These are phyloP conservation scores for Nothoprocta perdicaria DNA, from an alignment of 2,113 vertebrate species.

Conservation along the genomic window DNA sequence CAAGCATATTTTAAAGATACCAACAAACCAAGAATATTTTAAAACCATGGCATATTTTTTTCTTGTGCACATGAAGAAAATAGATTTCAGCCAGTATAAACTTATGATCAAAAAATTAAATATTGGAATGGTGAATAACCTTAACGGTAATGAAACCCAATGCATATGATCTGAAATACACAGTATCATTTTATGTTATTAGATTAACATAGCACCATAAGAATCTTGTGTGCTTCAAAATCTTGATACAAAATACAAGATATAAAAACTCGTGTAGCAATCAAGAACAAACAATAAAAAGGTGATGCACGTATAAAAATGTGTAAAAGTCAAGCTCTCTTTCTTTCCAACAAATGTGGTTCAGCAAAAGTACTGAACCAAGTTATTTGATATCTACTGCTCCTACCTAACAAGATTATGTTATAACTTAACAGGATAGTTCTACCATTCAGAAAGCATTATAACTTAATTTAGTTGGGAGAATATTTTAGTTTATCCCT, in stretches of 20 bases:
- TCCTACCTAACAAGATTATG: conserved; percentile 38
- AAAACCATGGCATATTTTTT: neutral
- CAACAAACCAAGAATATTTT: neutral
- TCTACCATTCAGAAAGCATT: neutral
- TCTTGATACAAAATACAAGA: neutral
- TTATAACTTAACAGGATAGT: neutral
- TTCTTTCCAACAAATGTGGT: conserved; percentile 7
- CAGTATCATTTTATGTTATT: neutral
- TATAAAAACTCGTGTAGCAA: neutral
- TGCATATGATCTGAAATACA: neutral
- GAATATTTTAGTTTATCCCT: neutral
- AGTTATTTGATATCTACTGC: conserved; percentile 14
- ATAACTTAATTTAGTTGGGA: neutral
- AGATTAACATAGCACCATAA: neutral
- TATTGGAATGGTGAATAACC: neutral
- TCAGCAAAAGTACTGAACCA: neutral
- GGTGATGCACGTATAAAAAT: neutral
- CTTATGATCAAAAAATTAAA: neutral
- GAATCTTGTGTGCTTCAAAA: neutral
- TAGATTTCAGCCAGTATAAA: neutral
- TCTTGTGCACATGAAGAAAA: neutral
- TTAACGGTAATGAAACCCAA: neutral
- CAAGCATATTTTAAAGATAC: conserved; percentile 16
- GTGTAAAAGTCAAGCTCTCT: conserved; percentile 10
- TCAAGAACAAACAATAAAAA: neutral